These are phyloP conservation scores for Drosophila ezoana DNA, from an alignment of 2,888 invertebrate species.

Conservation along the genomic window DNA sequence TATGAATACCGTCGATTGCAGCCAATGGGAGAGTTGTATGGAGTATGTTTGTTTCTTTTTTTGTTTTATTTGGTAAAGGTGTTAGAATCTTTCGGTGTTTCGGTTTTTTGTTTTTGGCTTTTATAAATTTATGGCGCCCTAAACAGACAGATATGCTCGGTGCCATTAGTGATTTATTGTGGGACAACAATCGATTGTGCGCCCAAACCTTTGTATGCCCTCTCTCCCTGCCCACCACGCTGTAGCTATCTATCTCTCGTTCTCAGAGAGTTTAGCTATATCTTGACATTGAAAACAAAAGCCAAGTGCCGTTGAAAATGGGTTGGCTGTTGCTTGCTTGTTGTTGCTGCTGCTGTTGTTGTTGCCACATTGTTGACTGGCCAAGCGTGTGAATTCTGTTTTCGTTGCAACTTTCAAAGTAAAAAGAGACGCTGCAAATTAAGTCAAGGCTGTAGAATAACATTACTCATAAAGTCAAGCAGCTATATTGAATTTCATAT, in stretches of 20 bases:
- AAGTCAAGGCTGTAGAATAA: constrained; percentile 70
- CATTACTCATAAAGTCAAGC: constrained; percentile 68
- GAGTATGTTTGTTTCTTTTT: constrained; percentile 10
- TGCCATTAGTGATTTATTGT: constrained; percentile 78
- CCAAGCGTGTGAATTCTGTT: constrained; percentile 73
- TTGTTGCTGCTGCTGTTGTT: constrained; percentile 14
- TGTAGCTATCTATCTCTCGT: constrained; percentile 1
- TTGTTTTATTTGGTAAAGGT: constrained; percentile 47
- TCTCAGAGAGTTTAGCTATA: constrained; percentile 22
- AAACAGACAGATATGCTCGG: constrained; percentile 68
- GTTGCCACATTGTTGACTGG: constrained; percentile 52
- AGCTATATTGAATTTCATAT: constrained; percentile 58
- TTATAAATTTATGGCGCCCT: constrained; percentile 74
- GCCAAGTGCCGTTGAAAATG: constrained; percentile 57
- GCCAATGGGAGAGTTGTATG: constrained; percentile 26
- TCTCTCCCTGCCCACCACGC: background rate
- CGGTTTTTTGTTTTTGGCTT: constrained; percentile 27
- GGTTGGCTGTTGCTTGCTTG: constrained; percentile 37
- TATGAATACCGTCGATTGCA: constrained; percentile 54
- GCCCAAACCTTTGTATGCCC: background rate
- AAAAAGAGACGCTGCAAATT: constrained; percentile 73
- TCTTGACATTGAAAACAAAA: constrained; percentile 75
- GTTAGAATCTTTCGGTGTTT: constrained; percentile 70
- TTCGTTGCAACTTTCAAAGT: constrained; percentile 79
- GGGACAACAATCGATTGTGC: constrained; percentile 66